Conservation (phyloP, 1,140 invertebrate species). For the Drosophila leontia region DNA sequence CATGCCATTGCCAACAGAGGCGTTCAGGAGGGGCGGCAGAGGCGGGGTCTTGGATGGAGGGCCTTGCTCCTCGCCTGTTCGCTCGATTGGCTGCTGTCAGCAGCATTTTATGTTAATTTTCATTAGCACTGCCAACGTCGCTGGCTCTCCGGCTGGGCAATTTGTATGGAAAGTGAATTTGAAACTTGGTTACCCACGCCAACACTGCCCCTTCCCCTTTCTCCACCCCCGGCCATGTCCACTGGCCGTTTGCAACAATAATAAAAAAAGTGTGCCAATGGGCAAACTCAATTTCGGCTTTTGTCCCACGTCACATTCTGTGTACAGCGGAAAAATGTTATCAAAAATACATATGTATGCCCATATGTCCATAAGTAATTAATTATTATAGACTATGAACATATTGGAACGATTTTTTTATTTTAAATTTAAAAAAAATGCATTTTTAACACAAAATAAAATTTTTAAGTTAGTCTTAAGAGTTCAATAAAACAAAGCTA, state of each 20-base stretch:
- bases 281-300: slow-evolving; percentile 43
- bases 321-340: slow-evolving; percentile 6
- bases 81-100: slow-evolving; percentile 82
- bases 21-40: not conserved
- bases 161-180: slow-evolving; percentile 83
- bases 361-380: not conserved
- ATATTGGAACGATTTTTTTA: not conserved
- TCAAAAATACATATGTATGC: not conserved
- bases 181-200: slow-evolving; percentile 60
- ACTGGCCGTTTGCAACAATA: slow-evolving; percentile 16
- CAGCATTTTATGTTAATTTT: slow-evolving; percentile 84
- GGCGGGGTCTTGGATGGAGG: not conserved
- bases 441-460: not conserved
- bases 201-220: not conserved
- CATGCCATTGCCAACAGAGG: slow-evolving; percentile 24
- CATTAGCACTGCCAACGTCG: slow-evolving; percentile 74
- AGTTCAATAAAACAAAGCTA: no score
- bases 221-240: not conserved
- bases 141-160: slow-evolving; percentile 66
- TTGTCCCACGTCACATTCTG: slow-evolving; percentile 8
- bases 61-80: slow-evolving; percentile 35
- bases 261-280: slow-evolving; percentile 67
- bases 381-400: not conserved
- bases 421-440: not conserved
- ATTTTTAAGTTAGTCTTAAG: no score